Evolutionary conservation across 2,888 invertebrate genomes (phyloP).

Genomic region (Cistogaster globosa): DNA sequence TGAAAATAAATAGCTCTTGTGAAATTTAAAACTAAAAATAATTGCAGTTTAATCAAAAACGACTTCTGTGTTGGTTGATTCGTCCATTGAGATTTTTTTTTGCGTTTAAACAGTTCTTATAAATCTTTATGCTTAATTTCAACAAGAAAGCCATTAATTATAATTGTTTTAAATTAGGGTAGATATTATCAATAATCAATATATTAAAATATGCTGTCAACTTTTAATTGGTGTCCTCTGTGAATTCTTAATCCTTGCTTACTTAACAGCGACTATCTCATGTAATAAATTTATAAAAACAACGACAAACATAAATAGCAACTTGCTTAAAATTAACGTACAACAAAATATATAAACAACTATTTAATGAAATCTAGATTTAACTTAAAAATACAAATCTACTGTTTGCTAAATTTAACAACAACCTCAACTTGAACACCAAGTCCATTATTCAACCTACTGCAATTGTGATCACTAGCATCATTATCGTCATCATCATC

Average conservation of each 20-base stretch:
- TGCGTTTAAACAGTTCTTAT: background rate
- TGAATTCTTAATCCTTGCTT: conserved; percentile 19
- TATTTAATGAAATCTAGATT: conserved; percentile 64
- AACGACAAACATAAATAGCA: conserved; percentile 44
- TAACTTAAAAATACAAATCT: conserved; percentile 53
- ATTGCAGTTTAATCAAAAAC: background rate
- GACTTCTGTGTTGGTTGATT: conserved; percentile 11
- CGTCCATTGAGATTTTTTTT: background rate
- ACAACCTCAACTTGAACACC: conserved; percentile 52
- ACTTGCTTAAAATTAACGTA: conserved; percentile 33
- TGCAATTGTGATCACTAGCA: conserved; percentile 51
- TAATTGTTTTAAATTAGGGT: conserved; percentile 39
- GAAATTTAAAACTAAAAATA: background rate
- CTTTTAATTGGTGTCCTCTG: conserved; percentile 33
- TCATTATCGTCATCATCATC: conserved; percentile 42
- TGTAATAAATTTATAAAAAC: conserved; percentile 37
- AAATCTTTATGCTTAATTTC: conserved; percentile 50
- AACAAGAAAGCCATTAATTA: conserved; percentile 52
- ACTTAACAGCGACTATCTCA: background rate
- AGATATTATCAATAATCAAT: conserved; percentile 46
- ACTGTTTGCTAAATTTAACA: conserved; percentile 58
- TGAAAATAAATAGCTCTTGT: too few species aligned
- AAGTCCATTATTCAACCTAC: conserved; percentile 61
- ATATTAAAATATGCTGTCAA: conserved; percentile 42
- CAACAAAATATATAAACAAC: conserved; percentile 38